phyloP scores from a whole-genome alignment of 2,888 invertebrate genomes.

The Hirtodrosophila alboralis region DNA sequence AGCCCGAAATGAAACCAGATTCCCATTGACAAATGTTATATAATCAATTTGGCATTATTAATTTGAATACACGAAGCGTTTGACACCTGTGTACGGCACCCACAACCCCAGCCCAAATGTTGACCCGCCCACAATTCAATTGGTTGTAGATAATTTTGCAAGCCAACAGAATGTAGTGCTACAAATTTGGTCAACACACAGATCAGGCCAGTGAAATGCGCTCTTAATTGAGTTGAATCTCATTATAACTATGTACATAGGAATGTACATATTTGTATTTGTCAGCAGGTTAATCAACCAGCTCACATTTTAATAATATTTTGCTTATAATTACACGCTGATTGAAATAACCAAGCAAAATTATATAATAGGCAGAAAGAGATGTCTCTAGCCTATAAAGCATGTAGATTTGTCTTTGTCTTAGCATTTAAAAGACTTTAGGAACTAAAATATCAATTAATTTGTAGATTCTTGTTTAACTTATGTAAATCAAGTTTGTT shows the following conservation, averaged over 20 bases:
- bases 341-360: too few species aligned
- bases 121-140: slow-evolving; percentile 40
- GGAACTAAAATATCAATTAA: too few species aligned
- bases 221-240: slow-evolving; percentile 15
- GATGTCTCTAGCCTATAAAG: too few species aligned
- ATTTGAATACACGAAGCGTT: slow-evolving; percentile 64
- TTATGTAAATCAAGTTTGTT: too few species aligned
- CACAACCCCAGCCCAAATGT: slow-evolving; percentile 18
- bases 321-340: too few species aligned
- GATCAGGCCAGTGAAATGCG: slow-evolving; percentile 30
- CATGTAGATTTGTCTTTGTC: too few species aligned
- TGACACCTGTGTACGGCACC: slow-evolving; percentile 60
- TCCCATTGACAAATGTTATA: slow-evolving; percentile 75
- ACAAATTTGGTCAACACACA: slow-evolving; percentile 24
- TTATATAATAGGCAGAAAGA: too few species aligned
- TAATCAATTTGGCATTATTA: slow-evolving; percentile 78
- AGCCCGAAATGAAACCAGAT: slow-evolving; percentile 43
- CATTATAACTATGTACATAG: slow-evolving; percentile 18
- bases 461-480: too few species aligned
- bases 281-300: slow-evolving; percentile 19
- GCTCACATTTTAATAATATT: slow-evolving; percentile 13
- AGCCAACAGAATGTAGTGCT: slow-evolving; percentile 16
- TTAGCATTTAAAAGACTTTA: too few species aligned
- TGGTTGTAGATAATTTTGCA: slow-evolving; percentile 14
- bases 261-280: slow-evolving; percentile 5